These are phyloP conservation scores for Mylabris phalerata DNA, from an alignment of 1,140 invertebrate genomes.

Conservation along the genomic window DNA sequence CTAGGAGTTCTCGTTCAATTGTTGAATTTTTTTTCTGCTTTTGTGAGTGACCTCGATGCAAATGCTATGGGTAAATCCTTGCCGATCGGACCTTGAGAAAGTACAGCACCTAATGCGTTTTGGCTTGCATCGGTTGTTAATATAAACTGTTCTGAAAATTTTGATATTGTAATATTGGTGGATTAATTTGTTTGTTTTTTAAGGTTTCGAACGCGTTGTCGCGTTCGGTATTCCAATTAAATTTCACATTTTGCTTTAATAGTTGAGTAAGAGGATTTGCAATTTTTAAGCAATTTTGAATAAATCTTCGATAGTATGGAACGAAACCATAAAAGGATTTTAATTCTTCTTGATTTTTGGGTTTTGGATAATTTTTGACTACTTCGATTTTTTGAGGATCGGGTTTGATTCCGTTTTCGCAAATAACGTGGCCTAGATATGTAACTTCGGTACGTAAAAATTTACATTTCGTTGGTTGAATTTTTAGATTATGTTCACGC, in stretches of 20 bases:
- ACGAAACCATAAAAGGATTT: conserved; percentile 41
- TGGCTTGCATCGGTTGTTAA: conserved; percentile 2
- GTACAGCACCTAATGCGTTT: not conserved
- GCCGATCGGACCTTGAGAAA: not conserved
- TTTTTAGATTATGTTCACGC: too few species aligned
- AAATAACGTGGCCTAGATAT: conserved; percentile 13
- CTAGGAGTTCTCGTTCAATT: too few species aligned
- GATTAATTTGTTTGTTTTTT: conserved; percentile 31
- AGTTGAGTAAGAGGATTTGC: conserved; percentile 32
- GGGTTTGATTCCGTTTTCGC: conserved; percentile 37
- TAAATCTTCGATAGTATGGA: conserved; percentile 35
- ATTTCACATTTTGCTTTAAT: conserved; percentile 29
- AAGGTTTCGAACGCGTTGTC: conserved; percentile 22
- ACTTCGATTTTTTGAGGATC: conserved; percentile 38
- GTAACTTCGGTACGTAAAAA: too few species aligned
- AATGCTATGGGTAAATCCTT: not conserved
- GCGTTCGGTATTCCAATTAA: conserved; percentile 23
- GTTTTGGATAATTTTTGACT: conserved; percentile 32
- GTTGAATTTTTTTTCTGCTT: not conserved
- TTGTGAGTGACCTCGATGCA: not conserved
- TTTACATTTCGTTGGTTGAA: too few species aligned
- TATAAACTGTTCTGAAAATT: not conserved
- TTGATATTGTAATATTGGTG: not conserved
- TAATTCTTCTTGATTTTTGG: conserved; percentile 18
- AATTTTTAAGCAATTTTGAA: conserved; percentile 30